phyloP scores from a whole-genome alignment of 2,113 vertebrate genomes.

The Peromyscus californicus region DNA sequence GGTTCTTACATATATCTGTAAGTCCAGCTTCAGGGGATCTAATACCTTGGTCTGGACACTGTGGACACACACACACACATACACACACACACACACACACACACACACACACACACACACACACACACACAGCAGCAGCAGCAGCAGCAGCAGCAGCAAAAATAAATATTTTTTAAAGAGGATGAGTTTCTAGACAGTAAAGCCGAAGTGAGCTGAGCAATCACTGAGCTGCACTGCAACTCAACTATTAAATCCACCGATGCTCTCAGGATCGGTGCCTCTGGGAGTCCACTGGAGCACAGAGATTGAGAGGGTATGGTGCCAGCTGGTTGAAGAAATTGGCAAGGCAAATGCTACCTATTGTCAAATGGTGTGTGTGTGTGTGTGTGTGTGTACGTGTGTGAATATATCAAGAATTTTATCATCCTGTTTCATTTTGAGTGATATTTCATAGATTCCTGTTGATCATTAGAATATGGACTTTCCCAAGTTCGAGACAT shows the following conservation, averaged over 20 bases:
- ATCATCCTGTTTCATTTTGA: not conserved
- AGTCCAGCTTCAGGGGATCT: not conserved
- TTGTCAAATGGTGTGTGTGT: too few relatives aligned
- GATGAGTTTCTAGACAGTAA: conserved; percentile 13
- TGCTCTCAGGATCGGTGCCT: not conserved
- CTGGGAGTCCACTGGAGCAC: not conserved
- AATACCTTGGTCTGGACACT: not conserved
- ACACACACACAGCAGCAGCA: not conserved
- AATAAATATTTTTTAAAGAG: not conserved
- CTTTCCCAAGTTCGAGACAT: not conserved
- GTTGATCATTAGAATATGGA: not conserved
- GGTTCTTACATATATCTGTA: not conserved
- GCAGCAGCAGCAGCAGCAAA: not conserved
- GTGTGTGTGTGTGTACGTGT: not conserved
- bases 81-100: too few relatives aligned
- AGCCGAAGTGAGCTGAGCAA: not conserved
- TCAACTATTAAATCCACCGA: not conserved
- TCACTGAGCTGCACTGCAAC: not conserved
- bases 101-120: not conserved
- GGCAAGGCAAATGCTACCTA: not conserved
- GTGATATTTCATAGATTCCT: conserved; percentile 21
- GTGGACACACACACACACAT: not conserved
- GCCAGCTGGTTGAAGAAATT: not conserved
- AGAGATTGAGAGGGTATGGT: not conserved
- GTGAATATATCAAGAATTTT: not conserved